Evolutionary conservation across 2,888 invertebrate genomes (phyloP), one percentile per base, ranked within the genome.

Genomic region (Anthophora plumipes): DNA sequence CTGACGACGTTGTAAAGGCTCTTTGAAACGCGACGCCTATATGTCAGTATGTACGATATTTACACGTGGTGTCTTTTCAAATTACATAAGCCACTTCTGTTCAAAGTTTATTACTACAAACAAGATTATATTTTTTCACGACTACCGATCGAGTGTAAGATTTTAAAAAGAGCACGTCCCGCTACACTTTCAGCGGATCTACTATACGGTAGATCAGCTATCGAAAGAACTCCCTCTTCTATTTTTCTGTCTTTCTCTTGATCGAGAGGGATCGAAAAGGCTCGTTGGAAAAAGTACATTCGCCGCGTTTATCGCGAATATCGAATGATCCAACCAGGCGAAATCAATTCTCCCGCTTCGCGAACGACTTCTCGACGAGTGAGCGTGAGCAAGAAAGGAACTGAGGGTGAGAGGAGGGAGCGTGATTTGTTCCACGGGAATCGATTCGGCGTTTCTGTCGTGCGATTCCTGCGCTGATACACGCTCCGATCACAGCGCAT

Each of bases 351-450:
- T 46, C 41, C n/a, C 25, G 31, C 41, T 52, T 48, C 46, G 46
- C 39, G 68, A 59, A 20, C 41, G 52, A 31, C 50, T 41, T 11
- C 39, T 31, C 31, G 31, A 4, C 31, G 31, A 31, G 31, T 4
- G 37, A 7, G 14, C 46, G 68, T 12, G 64, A 69, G 25, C 48
- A 25, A 55, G 60, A 31, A 70, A 60, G 60, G 25, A 68, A 52
- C 9, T n/a, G 9, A n/a, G 50, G 50, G 14, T 50, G 9, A n/a
- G 50, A 43, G 14, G 50, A 52, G 60, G n/a, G 55, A 17, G 59
- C 72, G 68, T 66, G 82, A 82, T 82, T 82, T 82, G 80, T 80
- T 82, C 77, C 64, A 37, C 55, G 73, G 25, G 69, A 80, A 82
- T 82, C 82, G 80, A 82, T 82, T 82, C 69, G 52, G 17, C 59